These are phyloP conservation scores for Heliconius himera DNA, from an alignment of 1,140 invertebrate species.

Conservation along the genomic window DNA sequence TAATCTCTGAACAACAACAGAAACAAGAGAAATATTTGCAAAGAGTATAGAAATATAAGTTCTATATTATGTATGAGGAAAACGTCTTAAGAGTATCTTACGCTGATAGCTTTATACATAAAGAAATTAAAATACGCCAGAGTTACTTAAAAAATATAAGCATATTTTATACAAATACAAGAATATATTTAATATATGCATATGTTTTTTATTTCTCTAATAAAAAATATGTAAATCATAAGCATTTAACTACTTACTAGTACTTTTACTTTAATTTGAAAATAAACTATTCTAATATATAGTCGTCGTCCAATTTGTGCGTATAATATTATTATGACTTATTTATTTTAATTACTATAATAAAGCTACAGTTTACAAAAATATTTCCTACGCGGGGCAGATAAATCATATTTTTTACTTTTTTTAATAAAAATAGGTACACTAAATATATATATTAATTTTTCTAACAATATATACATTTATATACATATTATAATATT, in stretches of 20 bases:
- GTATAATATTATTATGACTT: slow-evolving; percentile 5
- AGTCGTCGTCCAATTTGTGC: not conserved
- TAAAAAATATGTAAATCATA: not conserved
- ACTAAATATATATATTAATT: not conserved
- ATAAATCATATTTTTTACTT: not conserved
- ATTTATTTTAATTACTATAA: not conserved
- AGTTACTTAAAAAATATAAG: not conserved
- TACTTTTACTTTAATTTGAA: not conserved
- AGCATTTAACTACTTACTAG: not conserved
- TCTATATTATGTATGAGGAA: no score
- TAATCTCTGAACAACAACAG: no score
- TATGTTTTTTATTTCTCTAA: not conserved
- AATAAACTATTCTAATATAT: not conserved
- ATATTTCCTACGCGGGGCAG: not conserved
- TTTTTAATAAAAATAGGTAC: not conserved
- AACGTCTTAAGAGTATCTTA: not conserved
- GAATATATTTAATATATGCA: no score
- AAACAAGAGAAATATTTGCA: no score
- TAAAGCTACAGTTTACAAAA: not conserved
- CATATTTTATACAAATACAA: not conserved
- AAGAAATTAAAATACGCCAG: not conserved
- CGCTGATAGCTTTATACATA: not conserved
- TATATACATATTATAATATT: not conserved
- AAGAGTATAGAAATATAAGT: no score
- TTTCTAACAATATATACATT: not conserved